These are phyloP conservation scores for Amaurobius ferox DNA, from an alignment of 2,888 invertebrate species.

Conservation along the genomic window DNA sequence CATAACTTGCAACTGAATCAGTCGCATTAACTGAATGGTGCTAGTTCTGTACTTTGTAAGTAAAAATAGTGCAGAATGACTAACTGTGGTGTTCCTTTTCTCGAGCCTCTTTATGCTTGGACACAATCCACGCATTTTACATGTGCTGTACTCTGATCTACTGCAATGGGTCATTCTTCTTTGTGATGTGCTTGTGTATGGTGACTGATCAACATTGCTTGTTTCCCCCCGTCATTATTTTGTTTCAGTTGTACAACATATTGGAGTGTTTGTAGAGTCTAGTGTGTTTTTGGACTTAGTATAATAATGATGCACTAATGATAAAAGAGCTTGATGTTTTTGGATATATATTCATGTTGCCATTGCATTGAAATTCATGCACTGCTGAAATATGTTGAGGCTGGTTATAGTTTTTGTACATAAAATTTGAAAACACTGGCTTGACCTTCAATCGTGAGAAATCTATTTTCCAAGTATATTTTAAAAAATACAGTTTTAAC, in stretches of 20 bases:
- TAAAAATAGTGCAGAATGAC: conserved; percentile 55
- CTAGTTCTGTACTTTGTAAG: conserved; percentile 65
- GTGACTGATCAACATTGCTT: conserved; percentile 49
- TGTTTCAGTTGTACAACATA: conserved; percentile 62
- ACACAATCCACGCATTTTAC: conserved; percentile 44
- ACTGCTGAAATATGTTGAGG: conserved; percentile 65
- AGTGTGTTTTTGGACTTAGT: conserved; percentile 67
- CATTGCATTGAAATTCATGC: conserved; percentile 70
- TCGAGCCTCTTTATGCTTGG: conserved; percentile 44
- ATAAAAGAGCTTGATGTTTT: conserved; percentile 72
- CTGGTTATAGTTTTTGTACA: conserved; percentile 69
- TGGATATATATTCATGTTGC: conserved; percentile 72
- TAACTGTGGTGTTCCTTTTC: conserved; percentile 47
- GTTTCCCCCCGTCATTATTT: conserved; percentile 32
- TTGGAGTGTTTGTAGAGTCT: conserved; percentile 70
- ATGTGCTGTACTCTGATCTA: conserved; percentile 42
- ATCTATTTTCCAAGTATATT: conserved; percentile 63
- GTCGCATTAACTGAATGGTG: conserved; percentile 66
- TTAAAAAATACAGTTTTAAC: conserved; percentile 25
- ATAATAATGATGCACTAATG: conserved; percentile 70
- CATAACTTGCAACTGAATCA: conserved; percentile 59
- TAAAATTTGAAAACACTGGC: conserved; percentile 49
- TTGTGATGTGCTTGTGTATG: conserved; percentile 61
- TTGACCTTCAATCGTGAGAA: conserved; percentile 22
- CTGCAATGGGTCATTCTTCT: conserved; percentile 36